Percentiles rank a stretch among this genome's conserved stretches.
phyloP scores from a whole-genome alignment of 2,797 vertebrate species.

The Melanotaenia nigrans region DNA sequence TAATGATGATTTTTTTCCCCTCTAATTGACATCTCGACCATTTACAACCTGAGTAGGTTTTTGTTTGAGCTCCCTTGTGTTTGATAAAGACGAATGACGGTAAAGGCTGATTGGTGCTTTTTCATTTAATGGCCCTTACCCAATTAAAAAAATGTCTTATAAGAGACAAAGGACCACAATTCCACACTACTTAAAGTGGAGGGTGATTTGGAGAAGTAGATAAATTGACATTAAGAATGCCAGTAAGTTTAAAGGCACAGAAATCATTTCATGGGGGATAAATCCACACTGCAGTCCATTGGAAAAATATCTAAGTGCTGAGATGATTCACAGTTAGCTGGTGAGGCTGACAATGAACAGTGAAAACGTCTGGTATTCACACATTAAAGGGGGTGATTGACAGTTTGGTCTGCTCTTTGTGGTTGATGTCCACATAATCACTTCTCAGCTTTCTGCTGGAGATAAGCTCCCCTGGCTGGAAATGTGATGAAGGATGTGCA shows the following conservation, averaged over 20 bases:
- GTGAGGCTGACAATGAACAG: not conserved
- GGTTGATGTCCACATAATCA: no score
- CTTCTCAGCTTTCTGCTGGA: no score
- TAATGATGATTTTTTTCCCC: slow-evolving; percentile 82
- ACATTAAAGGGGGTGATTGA: no score
- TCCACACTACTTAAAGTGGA: slow-evolving; percentile 52
- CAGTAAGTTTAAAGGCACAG: slow-evolving; percentile 36
- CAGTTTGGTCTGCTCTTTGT: no score
- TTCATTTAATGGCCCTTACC: slow-evolving; percentile 70
- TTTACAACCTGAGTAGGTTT: slow-evolving; percentile 84
- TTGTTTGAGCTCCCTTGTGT: slow-evolving; percentile 75
- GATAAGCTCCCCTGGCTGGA: no score
- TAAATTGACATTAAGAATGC: slow-evolving; percentile 57
- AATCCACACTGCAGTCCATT: slow-evolving; percentile 31
- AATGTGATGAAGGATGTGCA: no score
- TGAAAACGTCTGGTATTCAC: not conserved
- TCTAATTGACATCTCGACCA: slow-evolving; percentile 86
- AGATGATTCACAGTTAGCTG: slow-evolving; percentile 22
- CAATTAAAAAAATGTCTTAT: slow-evolving; percentile 67
- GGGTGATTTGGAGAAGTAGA: slow-evolving; percentile 53
- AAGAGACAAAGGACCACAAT: slow-evolving; percentile 72
- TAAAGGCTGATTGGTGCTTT: slow-evolving; percentile 68
- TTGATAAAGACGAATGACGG: slow-evolving; percentile 74
- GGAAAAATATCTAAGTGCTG: slow-evolving; percentile 8
- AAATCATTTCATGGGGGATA: slow-evolving; percentile 44